Conservation (phyloP, 2,797 vertebrate genomes). For the Rhynchotus rufescens region DNA sequence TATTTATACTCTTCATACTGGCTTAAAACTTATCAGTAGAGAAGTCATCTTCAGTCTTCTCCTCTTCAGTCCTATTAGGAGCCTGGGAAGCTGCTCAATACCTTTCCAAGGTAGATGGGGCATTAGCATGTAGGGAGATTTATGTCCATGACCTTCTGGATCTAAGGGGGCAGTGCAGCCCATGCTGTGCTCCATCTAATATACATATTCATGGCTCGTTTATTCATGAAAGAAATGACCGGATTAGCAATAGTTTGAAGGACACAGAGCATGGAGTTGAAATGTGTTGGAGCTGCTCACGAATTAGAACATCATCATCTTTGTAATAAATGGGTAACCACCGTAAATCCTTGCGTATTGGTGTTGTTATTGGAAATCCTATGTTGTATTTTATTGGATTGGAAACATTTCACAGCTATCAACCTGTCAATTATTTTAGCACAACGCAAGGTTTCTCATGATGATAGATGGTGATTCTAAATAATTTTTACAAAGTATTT, state of each 20-base stretch:
- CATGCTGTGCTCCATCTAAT: conserved; percentile 41
- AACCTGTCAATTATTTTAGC: conserved; percentile 65
- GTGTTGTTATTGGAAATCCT: conserved; percentile 56
- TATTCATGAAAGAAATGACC: conserved; percentile 48
- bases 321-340: conserved; percentile 22
- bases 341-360: background rate
- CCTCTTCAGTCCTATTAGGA: background rate
- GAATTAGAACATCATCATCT: conserved; percentile 39
- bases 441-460: conserved; percentile 44
- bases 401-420: conserved; percentile 64
- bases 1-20: background rate
- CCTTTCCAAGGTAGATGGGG: background rate
- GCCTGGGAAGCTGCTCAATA: background rate
- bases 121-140: conserved; percentile 53
- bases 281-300: conserved; percentile 11
- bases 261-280: conserved; percentile 12
- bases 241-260: conserved; percentile 58
- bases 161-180: conserved; percentile 60
- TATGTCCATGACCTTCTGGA: conserved; percentile 58
- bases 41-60: background rate
- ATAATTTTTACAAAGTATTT: conserved; percentile 70
- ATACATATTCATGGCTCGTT: conserved; percentile 71
- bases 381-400: conserved; percentile 50
- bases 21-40: background rate
- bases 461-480: conserved; percentile 69